Base-by-base conservation (phyloP, 2,113 vertebrate genomes). In the Neoarius graeffei region DNA sequence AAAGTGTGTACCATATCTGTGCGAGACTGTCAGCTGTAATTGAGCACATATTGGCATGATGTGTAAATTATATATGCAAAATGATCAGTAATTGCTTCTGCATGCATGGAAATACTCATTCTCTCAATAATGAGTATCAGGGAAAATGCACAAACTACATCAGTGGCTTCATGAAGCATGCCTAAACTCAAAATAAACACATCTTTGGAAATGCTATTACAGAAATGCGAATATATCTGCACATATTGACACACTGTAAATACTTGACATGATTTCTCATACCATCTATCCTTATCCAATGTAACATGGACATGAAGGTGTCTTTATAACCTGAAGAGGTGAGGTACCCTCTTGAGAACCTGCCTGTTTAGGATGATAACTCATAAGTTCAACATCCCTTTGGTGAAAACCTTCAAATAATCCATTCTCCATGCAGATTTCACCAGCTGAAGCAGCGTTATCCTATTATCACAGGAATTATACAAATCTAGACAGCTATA, bases 381-480 rank as follows among this genome's bases (percentile, higher is more conserved):
- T 94, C 92, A 89, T 89, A 93, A 92, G 93, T 93, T 94, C 92
- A 90, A 90, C 88, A 91, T 93, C 92, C 92, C 93, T 93, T 93
- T 92, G 92, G 94, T 90, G 92, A 91, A 93, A 83, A 92, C 92
- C 92, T 93, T 93, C 90, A 89, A 91, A 93, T 95, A 95, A 95
- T 94, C 94, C 94, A 94, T 95, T 95, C 93, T 93, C 92, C 94
- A 93, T 95, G 93, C 94, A 93, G 94, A 94, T 94, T 94, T 94
- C 88, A 92, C 90, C 90, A 92, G 91, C 90, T 86, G 94, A 95
- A 95, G 93, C 94, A 84, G 94, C 94, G 94, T 95, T 94, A 94
- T 94, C 93, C 94, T 92, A 94, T 95, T 95, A 94, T 95, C 95
- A 92, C 94, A 94, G 94, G 92, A 93, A 94, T 94, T 94, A 95